phyloP scores from a whole-genome alignment of 2,113 vertebrate species.

The Microtus richardsoni region DNA sequence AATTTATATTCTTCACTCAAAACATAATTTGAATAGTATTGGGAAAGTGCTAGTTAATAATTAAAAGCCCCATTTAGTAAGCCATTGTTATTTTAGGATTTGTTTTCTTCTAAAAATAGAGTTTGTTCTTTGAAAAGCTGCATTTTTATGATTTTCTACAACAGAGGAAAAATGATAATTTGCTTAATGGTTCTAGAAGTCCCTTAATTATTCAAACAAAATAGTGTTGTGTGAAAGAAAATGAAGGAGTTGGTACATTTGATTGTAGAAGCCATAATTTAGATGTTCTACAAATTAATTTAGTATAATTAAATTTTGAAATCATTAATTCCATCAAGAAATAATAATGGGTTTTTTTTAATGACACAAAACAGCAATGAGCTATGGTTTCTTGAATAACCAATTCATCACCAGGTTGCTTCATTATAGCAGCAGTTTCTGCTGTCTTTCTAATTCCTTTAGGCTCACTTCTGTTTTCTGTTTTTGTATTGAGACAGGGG shows the following conservation, averaged over 20 bases:
- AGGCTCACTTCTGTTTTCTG: neutral
- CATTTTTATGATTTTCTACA: neutral
- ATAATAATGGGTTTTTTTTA: neutral
- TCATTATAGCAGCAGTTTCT: neutral
- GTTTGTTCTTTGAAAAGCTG: conserved; percentile 36
- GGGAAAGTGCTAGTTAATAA: neutral
- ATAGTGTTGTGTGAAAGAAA: conserved; percentile 4
- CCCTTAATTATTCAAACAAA: conserved; percentile 34
- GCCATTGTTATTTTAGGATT: neutral
- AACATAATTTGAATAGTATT: conserved; percentile 32
- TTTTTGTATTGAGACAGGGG: neutral
- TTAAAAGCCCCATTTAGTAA: conserved; percentile 20
- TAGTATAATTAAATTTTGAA: conserved; percentile 27
- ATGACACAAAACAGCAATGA: conserved; percentile 5
- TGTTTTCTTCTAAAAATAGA: neutral
- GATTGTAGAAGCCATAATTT: neutral
- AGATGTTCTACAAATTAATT: conserved; percentile 44
- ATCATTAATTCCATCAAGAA: conserved; percentile 44
- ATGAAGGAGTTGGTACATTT: neutral
- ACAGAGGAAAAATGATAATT: conserved; percentile 36
- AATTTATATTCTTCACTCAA: neutral
- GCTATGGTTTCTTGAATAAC: neutral
- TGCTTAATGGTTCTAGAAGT: conserved; percentile 10
- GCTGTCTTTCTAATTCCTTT: neutral
- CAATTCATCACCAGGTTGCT: neutral